Conservation (phyloP, 2,797 vertebrate genomes). For the Staurois parvus region DNA sequence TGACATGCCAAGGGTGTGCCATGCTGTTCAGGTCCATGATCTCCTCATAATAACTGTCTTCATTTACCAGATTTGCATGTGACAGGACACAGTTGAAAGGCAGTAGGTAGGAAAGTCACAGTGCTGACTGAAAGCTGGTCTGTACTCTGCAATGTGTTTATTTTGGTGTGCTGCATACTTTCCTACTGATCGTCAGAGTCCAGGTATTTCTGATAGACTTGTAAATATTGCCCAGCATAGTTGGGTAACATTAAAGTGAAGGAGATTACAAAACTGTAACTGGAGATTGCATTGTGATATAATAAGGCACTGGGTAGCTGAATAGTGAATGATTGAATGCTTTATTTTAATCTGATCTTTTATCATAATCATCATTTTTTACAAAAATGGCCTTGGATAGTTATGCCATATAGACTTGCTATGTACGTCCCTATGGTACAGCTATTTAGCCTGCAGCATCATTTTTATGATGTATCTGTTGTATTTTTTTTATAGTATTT, state of each 20-base stretch:
- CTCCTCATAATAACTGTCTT: background rate
- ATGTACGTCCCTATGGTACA: background rate
- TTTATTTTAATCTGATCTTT: too few species aligned
- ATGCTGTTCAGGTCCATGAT: background rate
- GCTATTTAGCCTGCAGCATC: background rate
- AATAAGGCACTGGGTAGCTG: background rate
- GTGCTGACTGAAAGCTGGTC: background rate
- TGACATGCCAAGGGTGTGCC: slow-evolving; percentile 21
- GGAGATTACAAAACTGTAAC: background rate
- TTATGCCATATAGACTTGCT: too few species aligned
- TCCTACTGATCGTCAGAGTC: background rate
- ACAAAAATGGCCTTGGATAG: too few species aligned
- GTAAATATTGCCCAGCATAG: background rate
- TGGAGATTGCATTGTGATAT: background rate
- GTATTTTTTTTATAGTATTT: too few species aligned
- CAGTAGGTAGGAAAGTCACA: slow-evolving; percentile 2
- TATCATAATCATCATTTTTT: too few species aligned
- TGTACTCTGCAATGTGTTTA: slow-evolving; percentile 9
- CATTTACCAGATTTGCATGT: slow-evolving; percentile 1
- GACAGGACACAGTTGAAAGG: background rate
- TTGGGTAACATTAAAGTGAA: background rate
- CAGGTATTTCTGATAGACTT: slow-evolving; percentile 4
- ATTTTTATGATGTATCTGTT: background rate
- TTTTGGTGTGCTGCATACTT: slow-evolving; percentile 28
- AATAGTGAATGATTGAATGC: too few species aligned